Conservation (phyloP, 1,140 invertebrate genomes). For the Zophobas morio region DNA sequence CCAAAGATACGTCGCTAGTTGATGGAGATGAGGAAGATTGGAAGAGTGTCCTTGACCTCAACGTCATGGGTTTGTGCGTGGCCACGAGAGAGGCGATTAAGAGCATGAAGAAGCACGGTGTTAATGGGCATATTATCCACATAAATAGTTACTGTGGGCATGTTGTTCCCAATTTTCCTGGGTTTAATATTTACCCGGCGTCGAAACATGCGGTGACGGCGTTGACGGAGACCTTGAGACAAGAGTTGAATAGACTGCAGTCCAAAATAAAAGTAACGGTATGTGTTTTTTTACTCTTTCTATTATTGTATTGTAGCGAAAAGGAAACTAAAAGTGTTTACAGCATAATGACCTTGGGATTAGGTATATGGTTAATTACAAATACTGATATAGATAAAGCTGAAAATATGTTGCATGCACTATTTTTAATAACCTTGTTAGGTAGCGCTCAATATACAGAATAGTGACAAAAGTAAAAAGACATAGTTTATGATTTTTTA, state of each 20-base stretch:
- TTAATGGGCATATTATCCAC: constrained; percentile 63
- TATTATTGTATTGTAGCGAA: constrained; percentile 6
- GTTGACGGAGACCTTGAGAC: constrained; percentile 73
- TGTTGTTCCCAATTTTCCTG: constrained; percentile 52
- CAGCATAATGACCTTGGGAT: too few relatives aligned
- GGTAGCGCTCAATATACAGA: too few relatives aligned
- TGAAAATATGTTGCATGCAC: too few relatives aligned
- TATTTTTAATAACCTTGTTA: too few relatives aligned
- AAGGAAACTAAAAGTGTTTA: neutral
- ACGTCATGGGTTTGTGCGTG: constrained; percentile 71
- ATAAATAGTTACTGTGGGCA: constrained; percentile 73
- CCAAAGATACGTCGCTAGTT: constrained; percentile 53
- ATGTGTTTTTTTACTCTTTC: constrained; percentile 26
- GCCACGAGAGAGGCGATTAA: constrained; percentile 73
- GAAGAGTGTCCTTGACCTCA: constrained; percentile 69
- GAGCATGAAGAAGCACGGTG: constrained; percentile 69
- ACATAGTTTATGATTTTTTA: too few relatives aligned
- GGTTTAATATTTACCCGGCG: constrained; percentile 72
- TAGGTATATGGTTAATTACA: too few relatives aligned
- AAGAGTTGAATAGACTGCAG: constrained; percentile 63
- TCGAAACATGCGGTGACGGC: constrained; percentile 75
- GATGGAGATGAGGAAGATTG: constrained; percentile 53
- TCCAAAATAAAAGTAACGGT: constrained; percentile 51
- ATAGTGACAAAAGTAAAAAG: too few relatives aligned
- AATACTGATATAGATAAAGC: too few relatives aligned